Conservation (phyloP, 2,888 invertebrate genomes). For the Acanthosoma haemorrhoidale region DNA sequence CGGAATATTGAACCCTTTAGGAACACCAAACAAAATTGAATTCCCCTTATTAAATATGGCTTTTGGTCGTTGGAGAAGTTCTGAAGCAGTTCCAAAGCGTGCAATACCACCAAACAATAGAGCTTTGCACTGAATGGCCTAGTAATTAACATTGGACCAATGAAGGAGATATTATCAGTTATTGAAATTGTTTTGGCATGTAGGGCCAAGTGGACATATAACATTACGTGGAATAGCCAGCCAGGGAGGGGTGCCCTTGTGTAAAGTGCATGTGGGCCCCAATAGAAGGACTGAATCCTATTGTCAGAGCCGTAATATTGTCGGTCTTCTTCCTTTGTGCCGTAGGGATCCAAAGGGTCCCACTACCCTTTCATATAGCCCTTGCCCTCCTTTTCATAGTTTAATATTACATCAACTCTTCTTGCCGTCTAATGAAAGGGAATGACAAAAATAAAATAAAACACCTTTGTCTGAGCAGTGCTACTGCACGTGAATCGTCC, state of each 20-base stretch:
- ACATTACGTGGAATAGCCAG: not conserved
- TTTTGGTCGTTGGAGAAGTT: not conserved
- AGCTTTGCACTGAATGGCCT: not conserved
- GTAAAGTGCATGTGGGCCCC: conserved; percentile 14
- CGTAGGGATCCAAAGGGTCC: not conserved
- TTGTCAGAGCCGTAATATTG: conserved; percentile 26
- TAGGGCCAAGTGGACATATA: not conserved
- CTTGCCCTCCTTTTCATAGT: not conserved
- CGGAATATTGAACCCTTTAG: no score
- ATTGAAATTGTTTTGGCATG: not conserved
- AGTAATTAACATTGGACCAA: not conserved
- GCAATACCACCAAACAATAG: not conserved
- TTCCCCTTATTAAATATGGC: not conserved
- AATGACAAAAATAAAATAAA: not conserved
- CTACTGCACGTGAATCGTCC: no score
- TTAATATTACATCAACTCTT: not conserved
- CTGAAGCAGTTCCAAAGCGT: not conserved
- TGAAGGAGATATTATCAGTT: not conserved
- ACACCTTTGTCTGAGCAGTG: not conserved
- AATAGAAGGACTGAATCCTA: conserved; percentile 22
- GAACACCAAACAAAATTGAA: no score
- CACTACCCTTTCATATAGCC: conserved; percentile 14
- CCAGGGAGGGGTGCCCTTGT: not conserved
- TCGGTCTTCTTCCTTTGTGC: conserved; percentile 24
- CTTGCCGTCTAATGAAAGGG: not conserved